Conservation (phyloP, 2,797 vertebrate genomes). For the Sebastes umbrosus region DNA sequence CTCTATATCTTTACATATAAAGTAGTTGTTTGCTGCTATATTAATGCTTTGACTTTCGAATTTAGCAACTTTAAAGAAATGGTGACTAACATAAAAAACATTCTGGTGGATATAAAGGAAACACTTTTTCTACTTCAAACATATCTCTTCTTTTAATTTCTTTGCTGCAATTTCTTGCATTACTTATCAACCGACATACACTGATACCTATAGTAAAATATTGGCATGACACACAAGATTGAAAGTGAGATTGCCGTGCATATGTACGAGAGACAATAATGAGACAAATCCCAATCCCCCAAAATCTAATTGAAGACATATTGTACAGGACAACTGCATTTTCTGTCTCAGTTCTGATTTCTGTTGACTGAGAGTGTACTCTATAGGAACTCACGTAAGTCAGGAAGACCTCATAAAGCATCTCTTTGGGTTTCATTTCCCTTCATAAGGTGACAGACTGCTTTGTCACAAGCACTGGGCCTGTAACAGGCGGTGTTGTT, state of each 20-base stretch:
- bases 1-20: too few relatives aligned
- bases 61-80: neutral
- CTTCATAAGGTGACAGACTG: neutral
- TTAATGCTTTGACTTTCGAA: accelerated
- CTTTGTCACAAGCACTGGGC: neutral
- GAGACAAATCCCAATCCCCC: neutral
- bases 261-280: neutral
- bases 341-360: neutral
- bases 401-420: neutral
- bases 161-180: neutral
- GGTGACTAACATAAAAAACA: neutral
- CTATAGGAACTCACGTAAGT: accelerated
- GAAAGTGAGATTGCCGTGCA: neutral
- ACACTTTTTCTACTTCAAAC: neutral
- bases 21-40: too few relatives aligned
- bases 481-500: neutral
- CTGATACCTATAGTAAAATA: neutral
- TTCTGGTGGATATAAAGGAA: neutral
- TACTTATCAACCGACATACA: accelerated
- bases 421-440: neutral
- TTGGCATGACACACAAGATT: neutral
- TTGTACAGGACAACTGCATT: neutral
- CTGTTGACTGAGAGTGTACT: neutral
- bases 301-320: neutral
- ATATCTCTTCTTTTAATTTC: neutral